phyloP scores from a whole-genome alignment of 2,888 invertebrate genomes.

The Galerucella calmariensis region DNA sequence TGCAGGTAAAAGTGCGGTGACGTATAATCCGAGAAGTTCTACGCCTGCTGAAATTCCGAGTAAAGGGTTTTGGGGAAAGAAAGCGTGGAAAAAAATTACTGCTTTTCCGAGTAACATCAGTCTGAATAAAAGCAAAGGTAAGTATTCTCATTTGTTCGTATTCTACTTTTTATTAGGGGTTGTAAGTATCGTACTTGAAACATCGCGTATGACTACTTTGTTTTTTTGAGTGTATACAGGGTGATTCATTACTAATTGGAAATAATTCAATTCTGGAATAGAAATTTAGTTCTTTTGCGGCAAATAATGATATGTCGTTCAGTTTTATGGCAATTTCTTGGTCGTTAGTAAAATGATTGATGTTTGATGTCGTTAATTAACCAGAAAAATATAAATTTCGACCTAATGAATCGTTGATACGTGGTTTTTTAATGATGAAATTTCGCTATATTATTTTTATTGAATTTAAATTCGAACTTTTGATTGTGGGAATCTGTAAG shows the following conservation, averaged over 20 bases:
- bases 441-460: too few relatives aligned
- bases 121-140: slow-evolving; percentile 76
- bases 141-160: slow-evolving; percentile 48
- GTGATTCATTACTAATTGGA: too few relatives aligned
- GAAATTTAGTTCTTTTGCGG: too few relatives aligned
- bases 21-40: slow-evolving; percentile 46
- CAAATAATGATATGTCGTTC: background rate
- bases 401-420: background rate
- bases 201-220: slow-evolving; percentile 11
- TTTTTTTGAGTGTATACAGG: slow-evolving; percentile 2
- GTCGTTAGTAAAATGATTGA: slow-evolving; percentile 4
- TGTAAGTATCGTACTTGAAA: slow-evolving; percentile 6
- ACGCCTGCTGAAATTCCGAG: slow-evolving; percentile 50
- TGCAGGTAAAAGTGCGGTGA: slow-evolving; percentile 60
- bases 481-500: background rate
- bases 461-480: too few relatives aligned
- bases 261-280: too few relatives aligned
- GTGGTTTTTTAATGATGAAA: background rate
- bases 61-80: slow-evolving; percentile 78
- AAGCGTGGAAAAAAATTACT: slow-evolving; percentile 82
- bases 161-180: slow-evolving; percentile 1
- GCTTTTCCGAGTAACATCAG: slow-evolving; percentile 79
- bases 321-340: slow-evolving; percentile 4
- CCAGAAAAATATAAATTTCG: background rate
- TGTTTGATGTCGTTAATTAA: background rate